phyloP scores from a whole-genome alignment of 2,113 vertebrate genomes.

The Siniperca knerii region DNA sequence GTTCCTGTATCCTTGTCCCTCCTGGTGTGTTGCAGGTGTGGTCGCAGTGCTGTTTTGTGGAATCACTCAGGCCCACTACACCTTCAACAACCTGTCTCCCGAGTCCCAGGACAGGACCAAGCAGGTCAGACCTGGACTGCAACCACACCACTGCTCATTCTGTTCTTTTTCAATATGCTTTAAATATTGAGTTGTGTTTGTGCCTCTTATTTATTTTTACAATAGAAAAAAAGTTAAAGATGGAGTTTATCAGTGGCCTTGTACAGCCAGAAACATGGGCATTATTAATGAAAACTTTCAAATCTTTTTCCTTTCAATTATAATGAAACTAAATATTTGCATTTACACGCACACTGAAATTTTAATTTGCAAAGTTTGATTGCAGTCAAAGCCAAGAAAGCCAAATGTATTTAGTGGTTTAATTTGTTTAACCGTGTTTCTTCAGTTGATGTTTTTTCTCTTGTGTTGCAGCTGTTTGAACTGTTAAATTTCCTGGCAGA shows the following conservation, averaged over 20 bases:
- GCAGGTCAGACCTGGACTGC: slow-evolving; percentile 86
- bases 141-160: not conserved
- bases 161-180: not conserved
- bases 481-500: slow-evolving; percentile 98
- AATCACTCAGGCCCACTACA: slow-evolving; percentile 98
- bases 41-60: slow-evolving; percentile 98
- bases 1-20: not conserved
- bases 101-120: slow-evolving; percentile 97
- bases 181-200: not conserved
- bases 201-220: not conserved
- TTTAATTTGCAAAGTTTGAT: not conserved
- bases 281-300: not conserved
- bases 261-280: not conserved
- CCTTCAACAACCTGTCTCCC: slow-evolving; percentile 96
- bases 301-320: not conserved
- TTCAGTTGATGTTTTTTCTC: not conserved
- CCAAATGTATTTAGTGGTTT: not conserved
- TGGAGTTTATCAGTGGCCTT: not conserved
- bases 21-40: slow-evolving; percentile 86
- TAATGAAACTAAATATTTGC: not conserved
- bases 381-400: not conserved
- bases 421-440: not conserved
- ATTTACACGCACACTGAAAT: not conserved
- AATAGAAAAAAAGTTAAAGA: not conserved
- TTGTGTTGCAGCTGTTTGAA: slow-evolving; percentile 91